Conservation (phyloP, 2,888 invertebrate species). For the Calameuta filiformis region DNA sequence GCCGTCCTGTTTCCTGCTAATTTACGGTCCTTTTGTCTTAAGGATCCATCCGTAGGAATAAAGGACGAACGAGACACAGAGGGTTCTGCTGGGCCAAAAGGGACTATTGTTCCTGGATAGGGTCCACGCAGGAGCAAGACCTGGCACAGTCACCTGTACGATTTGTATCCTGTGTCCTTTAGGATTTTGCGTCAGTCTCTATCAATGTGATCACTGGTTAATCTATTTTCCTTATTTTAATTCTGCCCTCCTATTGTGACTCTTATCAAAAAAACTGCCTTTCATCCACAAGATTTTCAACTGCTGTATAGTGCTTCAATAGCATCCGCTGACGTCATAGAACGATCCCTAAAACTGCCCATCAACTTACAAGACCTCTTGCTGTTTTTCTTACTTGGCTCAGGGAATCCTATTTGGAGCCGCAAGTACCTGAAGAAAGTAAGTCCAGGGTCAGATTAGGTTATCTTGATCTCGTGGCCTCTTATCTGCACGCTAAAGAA, state of each 20-base stretch:
- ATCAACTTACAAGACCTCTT: not conserved
- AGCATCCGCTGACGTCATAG: not conserved
- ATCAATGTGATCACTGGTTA: not conserved
- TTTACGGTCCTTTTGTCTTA: conserved; percentile 45
- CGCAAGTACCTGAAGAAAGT: not conserved
- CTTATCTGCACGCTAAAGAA: not conserved
- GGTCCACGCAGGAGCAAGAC: conserved; percentile 2
- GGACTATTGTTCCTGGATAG: conserved; percentile 19
- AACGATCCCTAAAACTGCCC: not conserved
- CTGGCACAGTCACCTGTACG: conserved; percentile 11
- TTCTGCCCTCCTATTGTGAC: not conserved
- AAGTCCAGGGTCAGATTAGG: not conserved
- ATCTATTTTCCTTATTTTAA: not conserved
- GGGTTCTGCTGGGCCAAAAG: conserved; percentile 13
- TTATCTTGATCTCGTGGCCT: not conserved
- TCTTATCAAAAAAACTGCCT: not conserved
- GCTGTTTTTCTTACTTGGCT: not conserved
- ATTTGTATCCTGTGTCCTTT: not conserved
- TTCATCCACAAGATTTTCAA: not conserved
- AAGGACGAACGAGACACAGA: conserved; percentile 14
- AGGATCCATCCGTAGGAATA: conserved; percentile 31
- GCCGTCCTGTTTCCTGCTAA: conserved; percentile 36
- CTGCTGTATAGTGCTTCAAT: not conserved
- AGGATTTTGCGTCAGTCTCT: not conserved
- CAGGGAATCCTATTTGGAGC: not conserved